Evolutionary conservation across 2,113 vertebrate genomes (phyloP).

Genomic region (Phoxinus phoxinus): DNA sequence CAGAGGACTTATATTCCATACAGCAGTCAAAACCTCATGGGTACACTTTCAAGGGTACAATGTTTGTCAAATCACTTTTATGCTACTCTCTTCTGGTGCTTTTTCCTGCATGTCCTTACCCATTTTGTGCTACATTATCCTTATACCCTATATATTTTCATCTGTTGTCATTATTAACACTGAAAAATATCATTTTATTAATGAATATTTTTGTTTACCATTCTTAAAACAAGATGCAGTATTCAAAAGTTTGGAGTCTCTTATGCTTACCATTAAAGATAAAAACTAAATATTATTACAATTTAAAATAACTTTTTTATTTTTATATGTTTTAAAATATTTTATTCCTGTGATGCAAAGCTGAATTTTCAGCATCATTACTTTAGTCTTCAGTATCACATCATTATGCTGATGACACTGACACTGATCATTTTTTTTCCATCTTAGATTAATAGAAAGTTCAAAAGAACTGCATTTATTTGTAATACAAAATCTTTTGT

Average conservation of each 20-base stretch:
- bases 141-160: neutral
- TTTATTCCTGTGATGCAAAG: no score
- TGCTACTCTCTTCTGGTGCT: neutral
- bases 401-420: no score
- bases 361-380: no score
- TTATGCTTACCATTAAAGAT: neutral
- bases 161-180: neutral
- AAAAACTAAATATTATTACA: neutral
- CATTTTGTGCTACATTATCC: neutral
- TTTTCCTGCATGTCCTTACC: neutral
- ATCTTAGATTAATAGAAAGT: no score
- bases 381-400: no score
- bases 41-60: slow-evolving; percentile 31
- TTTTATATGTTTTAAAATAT: no score
- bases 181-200: neutral
- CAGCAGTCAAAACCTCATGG: slow-evolving; percentile 49
- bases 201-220: neutral
- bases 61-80: neutral
- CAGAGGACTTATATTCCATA: slow-evolving; percentile 64
- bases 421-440: no score
- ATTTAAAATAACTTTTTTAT: neutral
- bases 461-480: no score
- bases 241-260: neutral
- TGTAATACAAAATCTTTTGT: no score
- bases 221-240: neutral